Evolutionary conservation across 92 coral and sea anemone species (phyloP), one percentile per base, ranked within the genome.

Genomic region (Umimayanthus chanpuru): DNA sequence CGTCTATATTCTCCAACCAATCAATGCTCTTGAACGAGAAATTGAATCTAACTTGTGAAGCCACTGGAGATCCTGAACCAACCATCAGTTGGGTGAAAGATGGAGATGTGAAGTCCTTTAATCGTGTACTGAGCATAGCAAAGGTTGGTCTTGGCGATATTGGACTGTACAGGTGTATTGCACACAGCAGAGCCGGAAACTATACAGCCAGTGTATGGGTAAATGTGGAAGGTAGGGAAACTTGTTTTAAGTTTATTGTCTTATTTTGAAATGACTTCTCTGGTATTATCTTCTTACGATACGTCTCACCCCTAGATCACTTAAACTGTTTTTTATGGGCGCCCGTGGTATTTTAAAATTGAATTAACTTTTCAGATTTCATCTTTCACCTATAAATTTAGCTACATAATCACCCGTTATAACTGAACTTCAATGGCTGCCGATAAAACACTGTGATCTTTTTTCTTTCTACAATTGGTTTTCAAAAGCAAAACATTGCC

Each of bases 211-310:
- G 83, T 30, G 67, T 79, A 10, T 79, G 83, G 71, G 29, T 79
- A 55, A 21, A 79, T 9, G 70, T 79, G 28, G 70, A 79, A 50
- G 83, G 83, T 79, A 53, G 21, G 68, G 49, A 79, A 47, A 47
- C 9, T 6, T 11, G 50, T 47, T 32, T 32, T 32, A 32, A 11
- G 1, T 47, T 47, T 1, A 0, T 7, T 1, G 8, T 47, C 11
- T 11, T 9, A 9, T 47, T 47, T 47, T 9, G 50, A 7, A 47
- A 1, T 5, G 50, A 47, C 11, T 9, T 47, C 0, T 47, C 11
- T 47, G 11, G 11, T 47, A 47, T 47, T 47, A 7, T 1, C 10
- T 0, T 41, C 3, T 41, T 41, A 41, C n/a, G n/a, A n/a, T n/a
- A n/a, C 44, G 1, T 41, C 44, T 41, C 44, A 47, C 50, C 0